phyloP scores from a whole-genome alignment of 2,113 vertebrate species.

The Pachypanchax playfairii region DNA sequence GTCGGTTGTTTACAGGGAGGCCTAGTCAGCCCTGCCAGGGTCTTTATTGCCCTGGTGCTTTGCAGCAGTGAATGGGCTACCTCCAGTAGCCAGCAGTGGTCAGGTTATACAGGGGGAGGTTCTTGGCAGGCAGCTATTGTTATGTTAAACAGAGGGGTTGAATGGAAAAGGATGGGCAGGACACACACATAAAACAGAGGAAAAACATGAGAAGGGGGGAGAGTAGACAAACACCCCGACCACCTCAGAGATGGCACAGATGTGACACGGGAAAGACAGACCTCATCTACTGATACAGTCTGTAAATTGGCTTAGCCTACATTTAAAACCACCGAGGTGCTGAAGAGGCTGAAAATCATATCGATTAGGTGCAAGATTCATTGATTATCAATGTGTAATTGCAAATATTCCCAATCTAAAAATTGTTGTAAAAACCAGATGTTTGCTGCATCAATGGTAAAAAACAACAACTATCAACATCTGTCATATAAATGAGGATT shows the following conservation, averaged over 20 bases:
- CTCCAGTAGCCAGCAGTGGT: constrained; percentile 69
- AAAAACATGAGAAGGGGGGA: constrained; percentile 48
- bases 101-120: constrained; percentile 62
- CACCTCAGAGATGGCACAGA: constrained; percentile 72
- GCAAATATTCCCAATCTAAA: too few relatives aligned
- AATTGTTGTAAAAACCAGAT: too few relatives aligned
- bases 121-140: constrained; percentile 77
- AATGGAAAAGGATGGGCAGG: constrained; percentile 76
- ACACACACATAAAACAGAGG: constrained; percentile 75
- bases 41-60: constrained; percentile 70
- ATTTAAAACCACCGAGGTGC: too few relatives aligned
- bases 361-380: too few relatives aligned
- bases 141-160: constrained; percentile 74
- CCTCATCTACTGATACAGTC: too few relatives aligned
- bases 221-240: constrained; percentile 56
- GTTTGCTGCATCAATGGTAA: too few relatives aligned
- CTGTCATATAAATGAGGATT: too few relatives aligned
- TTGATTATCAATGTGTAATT: too few relatives aligned
- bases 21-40: constrained; percentile 52
- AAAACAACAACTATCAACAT: too few relatives aligned
- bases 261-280: too few relatives aligned
- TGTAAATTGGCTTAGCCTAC: too few relatives aligned
- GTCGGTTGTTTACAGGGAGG: constrained; percentile 55
- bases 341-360: too few relatives aligned
- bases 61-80: constrained; percentile 68